Evolutionary conservation across 2,113 vertebrate genomes (phyloP).

Genomic region (Pavo muticus): DNA sequence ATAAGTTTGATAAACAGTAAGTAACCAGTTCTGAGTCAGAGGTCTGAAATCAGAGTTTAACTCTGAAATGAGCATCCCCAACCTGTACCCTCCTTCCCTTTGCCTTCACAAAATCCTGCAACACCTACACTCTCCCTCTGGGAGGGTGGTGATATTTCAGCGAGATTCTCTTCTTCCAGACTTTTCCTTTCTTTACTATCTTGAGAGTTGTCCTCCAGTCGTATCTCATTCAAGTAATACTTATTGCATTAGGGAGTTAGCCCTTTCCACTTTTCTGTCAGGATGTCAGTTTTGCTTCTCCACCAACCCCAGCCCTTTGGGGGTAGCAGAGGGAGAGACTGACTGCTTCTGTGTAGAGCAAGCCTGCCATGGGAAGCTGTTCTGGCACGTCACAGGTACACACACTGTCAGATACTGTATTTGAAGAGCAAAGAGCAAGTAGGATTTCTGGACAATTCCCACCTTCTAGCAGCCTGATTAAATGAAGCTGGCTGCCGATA

Average conservation of each 20-base stretch:
- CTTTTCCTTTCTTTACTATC: not conserved
- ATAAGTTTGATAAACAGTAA: not conserved
- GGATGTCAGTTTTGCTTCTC: not conserved
- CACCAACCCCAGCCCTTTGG: not conserved
- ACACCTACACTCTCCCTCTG: not conserved
- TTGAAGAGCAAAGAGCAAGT: not conserved
- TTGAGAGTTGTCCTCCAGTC: not conserved
- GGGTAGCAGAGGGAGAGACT: not conserved
- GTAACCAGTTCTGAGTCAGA: not conserved
- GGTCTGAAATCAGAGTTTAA: not conserved
- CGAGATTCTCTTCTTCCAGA: not conserved
- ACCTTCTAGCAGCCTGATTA: conserved; percentile 15
- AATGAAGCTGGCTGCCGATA: not conserved
- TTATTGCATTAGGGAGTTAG: not conserved
- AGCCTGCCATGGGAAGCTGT: not conserved
- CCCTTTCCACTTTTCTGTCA: not conserved
- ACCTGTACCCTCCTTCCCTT: not conserved
- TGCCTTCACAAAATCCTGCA: not conserved
- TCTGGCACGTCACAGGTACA: not conserved
- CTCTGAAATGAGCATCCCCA: not conserved
- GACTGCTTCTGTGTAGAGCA: not conserved
- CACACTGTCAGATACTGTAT: not conserved
- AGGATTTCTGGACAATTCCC: not conserved
- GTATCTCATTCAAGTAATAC: not conserved
- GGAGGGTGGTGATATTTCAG: not conserved